Percentiles rank a stretch among this genome's conserved stretches.
phyloP scores from a whole-genome alignment of 2,888 invertebrate genomes.

The Dryococelus australis region DNA sequence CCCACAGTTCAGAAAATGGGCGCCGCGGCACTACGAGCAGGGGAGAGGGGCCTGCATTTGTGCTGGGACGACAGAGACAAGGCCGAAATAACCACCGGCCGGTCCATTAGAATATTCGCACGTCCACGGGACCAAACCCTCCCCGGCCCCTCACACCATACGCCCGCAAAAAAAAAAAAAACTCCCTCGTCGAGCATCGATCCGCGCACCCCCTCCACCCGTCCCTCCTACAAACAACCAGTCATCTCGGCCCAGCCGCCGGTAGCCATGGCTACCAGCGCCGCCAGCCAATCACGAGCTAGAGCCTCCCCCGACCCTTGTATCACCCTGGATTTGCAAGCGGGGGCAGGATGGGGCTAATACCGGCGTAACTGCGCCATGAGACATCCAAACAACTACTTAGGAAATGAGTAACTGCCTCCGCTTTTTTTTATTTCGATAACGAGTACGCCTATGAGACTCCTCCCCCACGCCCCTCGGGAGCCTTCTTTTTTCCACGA shows the following conservation, averaged over 20 bases:
- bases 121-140: background rate
- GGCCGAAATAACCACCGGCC: background rate
- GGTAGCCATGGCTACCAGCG: conserved; percentile 19
- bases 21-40: background rate
- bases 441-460: background rate
- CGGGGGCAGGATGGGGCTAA: background rate
- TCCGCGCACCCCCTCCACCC: background rate
- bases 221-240: background rate
- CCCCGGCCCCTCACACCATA: background rate
- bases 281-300: conserved; percentile 30
- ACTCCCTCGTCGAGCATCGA: background rate
- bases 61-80: background rate
- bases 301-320: conserved; percentile 2
- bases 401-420: conserved; percentile 9
- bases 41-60: background rate
- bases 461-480: background rate
- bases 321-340: background rate
- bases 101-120: conserved; percentile 10
- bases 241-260: conserved; percentile 35
- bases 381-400: background rate
- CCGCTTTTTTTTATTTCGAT: background rate
- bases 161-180: background rate
- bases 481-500: background rate
- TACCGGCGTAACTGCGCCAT: background rate
- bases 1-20: background rate